phyloP scores from a whole-genome alignment of 1,140 invertebrate species.

The Lucilia cuprina region DNA sequence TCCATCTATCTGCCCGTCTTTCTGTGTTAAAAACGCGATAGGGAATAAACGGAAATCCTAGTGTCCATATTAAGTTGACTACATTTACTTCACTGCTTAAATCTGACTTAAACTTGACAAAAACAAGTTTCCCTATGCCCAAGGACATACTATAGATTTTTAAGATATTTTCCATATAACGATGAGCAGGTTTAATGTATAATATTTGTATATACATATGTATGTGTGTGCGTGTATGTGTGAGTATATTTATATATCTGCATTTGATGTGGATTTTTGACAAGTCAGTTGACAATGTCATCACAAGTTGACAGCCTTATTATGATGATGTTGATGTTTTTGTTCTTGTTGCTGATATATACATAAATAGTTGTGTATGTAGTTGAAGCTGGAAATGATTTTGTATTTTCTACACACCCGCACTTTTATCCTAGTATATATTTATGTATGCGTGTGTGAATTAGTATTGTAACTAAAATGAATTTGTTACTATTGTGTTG shows the following conservation, averaged over 20 bases:
- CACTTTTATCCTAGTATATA: neutral
- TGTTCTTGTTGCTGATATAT: constrained; percentile 26
- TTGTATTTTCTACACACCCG: neutral
- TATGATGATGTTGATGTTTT: constrained; percentile 44
- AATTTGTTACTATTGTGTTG: neutral
- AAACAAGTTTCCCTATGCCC: no score
- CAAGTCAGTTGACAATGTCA: constrained; percentile 62
- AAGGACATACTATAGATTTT: no score
- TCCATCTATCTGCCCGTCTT: no score
- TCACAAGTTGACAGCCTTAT: constrained; percentile 61
- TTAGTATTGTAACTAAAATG: neutral
- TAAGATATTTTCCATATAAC: no score
- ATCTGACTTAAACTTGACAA: no score
- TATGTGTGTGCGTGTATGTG: neutral
- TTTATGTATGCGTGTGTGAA: neutral
- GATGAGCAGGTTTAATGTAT: neutral
- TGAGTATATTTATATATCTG: constrained; percentile 39
- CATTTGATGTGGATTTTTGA: constrained; percentile 60
- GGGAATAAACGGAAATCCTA: no score
- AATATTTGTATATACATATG: neutral
- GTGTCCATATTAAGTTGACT: no score
- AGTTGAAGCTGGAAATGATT: constrained; percentile 31
- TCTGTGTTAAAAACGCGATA: no score
- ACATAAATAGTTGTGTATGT: constrained; percentile 3
- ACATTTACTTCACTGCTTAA: no score